These are phyloP conservation scores for Mormyrops attenuatus DNA, from an alignment of 2,797 vertebrate species.

Conservation along the genomic window DNA sequence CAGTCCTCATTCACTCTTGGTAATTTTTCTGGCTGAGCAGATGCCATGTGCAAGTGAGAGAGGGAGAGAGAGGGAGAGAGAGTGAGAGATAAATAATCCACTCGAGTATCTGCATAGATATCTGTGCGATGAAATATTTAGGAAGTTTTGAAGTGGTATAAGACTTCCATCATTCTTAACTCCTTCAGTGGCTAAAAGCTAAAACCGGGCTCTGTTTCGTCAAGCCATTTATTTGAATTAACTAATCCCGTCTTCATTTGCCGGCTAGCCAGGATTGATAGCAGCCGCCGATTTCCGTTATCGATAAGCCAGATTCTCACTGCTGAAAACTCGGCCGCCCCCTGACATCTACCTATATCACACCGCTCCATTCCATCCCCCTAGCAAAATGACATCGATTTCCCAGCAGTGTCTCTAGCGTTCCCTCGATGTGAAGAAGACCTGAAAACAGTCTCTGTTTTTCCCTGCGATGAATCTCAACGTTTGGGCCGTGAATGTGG, in stretches of 20 bases:
- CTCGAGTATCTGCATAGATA: neutral
- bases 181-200: neutral
- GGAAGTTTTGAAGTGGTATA: neutral
- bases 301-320: neutral
- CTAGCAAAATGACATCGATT: neutral
- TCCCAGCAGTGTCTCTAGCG: neutral
- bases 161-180: neutral
- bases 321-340: neutral
- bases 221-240: neutral
- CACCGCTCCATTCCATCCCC: neutral
- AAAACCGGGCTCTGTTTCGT: neutral
- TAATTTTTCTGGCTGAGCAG: slow-evolving; percentile 37
- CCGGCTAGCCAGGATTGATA: neutral
- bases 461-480: neutral
- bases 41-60: neutral
- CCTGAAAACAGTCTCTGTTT: neutral
- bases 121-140: neutral
- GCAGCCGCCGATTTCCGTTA: neutral
- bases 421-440: neutral
- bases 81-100: neutral
- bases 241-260: neutral
- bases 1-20: slow-evolving; percentile 37
- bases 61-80: neutral
- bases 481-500: neutral
- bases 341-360: neutral